Evolutionary conservation across 2,888 invertebrate species (phyloP), one percentile per base, ranked within the genome.

Genomic region (Lucinisca nassula): DNA sequence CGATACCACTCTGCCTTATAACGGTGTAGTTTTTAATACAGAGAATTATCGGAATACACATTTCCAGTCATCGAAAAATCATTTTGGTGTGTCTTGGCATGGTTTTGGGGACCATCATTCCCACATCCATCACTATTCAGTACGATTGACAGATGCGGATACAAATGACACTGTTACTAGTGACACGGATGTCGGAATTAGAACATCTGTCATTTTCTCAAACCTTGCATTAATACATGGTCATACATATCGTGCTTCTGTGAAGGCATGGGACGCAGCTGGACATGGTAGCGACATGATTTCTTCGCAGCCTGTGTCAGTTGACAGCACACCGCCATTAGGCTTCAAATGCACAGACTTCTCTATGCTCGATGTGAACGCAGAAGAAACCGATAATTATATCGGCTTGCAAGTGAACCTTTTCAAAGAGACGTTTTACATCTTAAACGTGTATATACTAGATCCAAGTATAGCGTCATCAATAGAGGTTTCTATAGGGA

Each of bases 81-180:
- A 70, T 14, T 21, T 91, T 12, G 73, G 73, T 0, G 80, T 82
- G 14, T 92, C 92, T 3, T 92, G 92, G 92, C 87, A 87, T 61
- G 92, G 92, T 3, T 92, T 92, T 45, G 79, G 86, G 21, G 92
- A 92, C 72, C 58, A 38, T 10, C 82, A 91, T 61, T 91, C 91
- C 1, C 83, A 76, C 24, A 80, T 92, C 21, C 17, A 70, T 24
- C 67, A 49, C 0, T 91, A 90, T 74, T 70, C 73, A 12, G 78
- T 86, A 14, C 84, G 85, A 0, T 24, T 87, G 27, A 61, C 30
- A 61, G 61, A 75, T 67, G 77, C 82, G 1, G 75, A n/a, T 17
- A 40, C 21, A 45, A 45, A 2, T 45, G 12, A 45, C 30, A 38
- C 35, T 14, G 45, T 37, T 4, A n/a, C 67, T 14, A 12, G 70